Conservation (phyloP, 2,797 vertebrate genomes). For the Melanotaenia maccullochi region DNA sequence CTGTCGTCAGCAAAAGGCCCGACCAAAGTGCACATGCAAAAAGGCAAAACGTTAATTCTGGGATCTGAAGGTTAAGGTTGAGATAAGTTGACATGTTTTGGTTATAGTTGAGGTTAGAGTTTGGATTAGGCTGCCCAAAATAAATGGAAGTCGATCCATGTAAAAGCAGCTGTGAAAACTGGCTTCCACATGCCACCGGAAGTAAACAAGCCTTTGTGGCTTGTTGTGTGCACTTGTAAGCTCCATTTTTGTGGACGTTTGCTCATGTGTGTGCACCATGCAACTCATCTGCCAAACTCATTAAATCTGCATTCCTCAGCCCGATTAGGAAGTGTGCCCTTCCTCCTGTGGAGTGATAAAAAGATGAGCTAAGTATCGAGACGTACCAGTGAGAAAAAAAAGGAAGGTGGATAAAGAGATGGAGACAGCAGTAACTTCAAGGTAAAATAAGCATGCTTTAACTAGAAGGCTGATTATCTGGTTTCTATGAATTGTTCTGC, state of each 20-base stretch:
- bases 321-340: constrained; percentile 57
- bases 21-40: background rate
- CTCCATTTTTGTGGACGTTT: constrained; percentile 19
- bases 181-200: constrained; percentile 39
- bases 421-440: constrained; percentile 14
- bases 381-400: constrained; percentile 36
- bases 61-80: background rate
- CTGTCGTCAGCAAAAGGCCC: background rate
- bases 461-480: constrained; percentile 14
- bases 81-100: background rate
- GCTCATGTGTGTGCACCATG: constrained; percentile 29
- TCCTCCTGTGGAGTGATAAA: constrained; percentile 57
- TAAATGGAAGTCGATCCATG: background rate
- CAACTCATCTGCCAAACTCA: constrained; percentile 63
- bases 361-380: constrained; percentile 47
- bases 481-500: constrained; percentile 5
- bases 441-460: constrained; percentile 21
- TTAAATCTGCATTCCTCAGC: constrained; percentile 71
- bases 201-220: constrained; percentile 20
- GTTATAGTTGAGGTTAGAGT: background rate
- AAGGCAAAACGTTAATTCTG: background rate
- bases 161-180: constrained; percentile 9
- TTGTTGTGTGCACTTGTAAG: constrained; percentile 6
- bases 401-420: constrained; percentile 22
- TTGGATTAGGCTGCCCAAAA: background rate